Conservation (phyloP, 1,140 invertebrate species). For the Bemisia tabaci region DNA sequence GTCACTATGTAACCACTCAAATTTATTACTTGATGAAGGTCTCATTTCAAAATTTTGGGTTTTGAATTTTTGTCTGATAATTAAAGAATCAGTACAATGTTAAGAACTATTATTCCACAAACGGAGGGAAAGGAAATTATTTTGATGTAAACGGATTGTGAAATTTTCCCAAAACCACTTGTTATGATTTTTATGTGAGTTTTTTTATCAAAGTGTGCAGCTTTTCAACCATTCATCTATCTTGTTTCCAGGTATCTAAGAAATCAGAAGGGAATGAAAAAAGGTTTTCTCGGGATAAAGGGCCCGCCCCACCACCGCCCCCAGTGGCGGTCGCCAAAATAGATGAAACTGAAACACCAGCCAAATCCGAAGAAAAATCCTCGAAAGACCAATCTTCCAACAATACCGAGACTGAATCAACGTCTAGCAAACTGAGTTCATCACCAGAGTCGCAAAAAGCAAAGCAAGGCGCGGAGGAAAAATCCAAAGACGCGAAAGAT, state of each 20-base stretch:
- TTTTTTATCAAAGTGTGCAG: no score
- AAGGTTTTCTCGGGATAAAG: slow-evolving; percentile 40
- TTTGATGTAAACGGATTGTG: no score
- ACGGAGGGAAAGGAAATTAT: no score
- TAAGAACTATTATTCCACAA: no score
- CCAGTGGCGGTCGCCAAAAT: slow-evolving; percentile 20
- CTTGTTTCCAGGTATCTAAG: slow-evolving; percentile 9
- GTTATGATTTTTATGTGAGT: no score
- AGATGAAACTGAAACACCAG: not conserved
- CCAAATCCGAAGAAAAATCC: not conserved
- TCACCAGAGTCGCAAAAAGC: not conserved
- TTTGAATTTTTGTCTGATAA: no score
- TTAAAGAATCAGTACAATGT: no score
- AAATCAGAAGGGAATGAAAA: slow-evolving; percentile 18
- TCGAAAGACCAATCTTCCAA: not conserved
- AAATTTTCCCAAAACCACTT: no score
- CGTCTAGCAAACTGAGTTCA: not conserved
- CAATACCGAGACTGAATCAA: not conserved
- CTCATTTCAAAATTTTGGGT: no score
- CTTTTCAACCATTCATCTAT: no score
- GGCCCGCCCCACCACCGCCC: slow-evolving; percentile 50
- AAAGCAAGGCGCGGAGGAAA: not conserved
- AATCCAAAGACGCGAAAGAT: not conserved
- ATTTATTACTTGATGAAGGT: no score
- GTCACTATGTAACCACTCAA: no score